These are phyloP conservation scores for Triplophysa tibetana DNA, from an alignment of 2,113 vertebrate genomes.

Conservation along the genomic window DNA sequence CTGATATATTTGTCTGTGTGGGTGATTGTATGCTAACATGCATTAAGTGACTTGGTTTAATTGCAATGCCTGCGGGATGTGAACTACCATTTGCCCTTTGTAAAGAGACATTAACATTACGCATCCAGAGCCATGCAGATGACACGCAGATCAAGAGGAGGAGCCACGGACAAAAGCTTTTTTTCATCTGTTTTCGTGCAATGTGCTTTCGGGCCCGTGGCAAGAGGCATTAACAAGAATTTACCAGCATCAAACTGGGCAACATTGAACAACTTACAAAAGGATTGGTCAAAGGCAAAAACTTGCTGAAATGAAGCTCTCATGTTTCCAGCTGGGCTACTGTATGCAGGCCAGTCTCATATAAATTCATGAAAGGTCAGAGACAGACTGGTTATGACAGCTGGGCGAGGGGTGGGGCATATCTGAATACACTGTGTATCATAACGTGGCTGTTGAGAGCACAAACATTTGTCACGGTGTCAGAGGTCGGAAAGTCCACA, in stretches of 20 bases:
- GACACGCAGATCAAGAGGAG: slow-evolving; percentile 54
- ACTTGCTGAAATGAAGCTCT: slow-evolving; percentile 40
- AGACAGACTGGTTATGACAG: slow-evolving; percentile 25
- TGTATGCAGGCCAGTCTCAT: neutral
- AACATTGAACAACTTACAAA: slow-evolving; percentile 58
- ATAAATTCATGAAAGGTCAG: slow-evolving; percentile 16
- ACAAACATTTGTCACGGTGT: slow-evolving; percentile 51
- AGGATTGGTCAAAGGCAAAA: slow-evolving; percentile 63
- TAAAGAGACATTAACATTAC: slow-evolving; percentile 49
- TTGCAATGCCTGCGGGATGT: slow-evolving; percentile 44
- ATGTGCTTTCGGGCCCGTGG: slow-evolving; percentile 60
- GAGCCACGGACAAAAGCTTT: slow-evolving; percentile 65
- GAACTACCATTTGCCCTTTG: slow-evolving; percentile 42
- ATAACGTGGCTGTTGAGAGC: slow-evolving; percentile 39
- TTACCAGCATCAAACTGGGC: slow-evolving; percentile 62
- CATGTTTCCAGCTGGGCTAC: slow-evolving; percentile 57
- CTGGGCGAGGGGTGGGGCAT: neutral
- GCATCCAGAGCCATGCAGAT: slow-evolving; percentile 37
- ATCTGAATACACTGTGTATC: slow-evolving; percentile 40
- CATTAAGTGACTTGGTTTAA: slow-evolving; percentile 39
- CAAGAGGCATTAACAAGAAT: slow-evolving; percentile 66
- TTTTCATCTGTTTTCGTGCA: slow-evolving; percentile 47
- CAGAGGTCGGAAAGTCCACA: slow-evolving; percentile 40
- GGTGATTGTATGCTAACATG: slow-evolving; percentile 3
- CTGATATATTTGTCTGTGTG: neutral